Conservation (phyloP, 2,888 invertebrate genomes). For the Perizoma affinitatum region DNA sequence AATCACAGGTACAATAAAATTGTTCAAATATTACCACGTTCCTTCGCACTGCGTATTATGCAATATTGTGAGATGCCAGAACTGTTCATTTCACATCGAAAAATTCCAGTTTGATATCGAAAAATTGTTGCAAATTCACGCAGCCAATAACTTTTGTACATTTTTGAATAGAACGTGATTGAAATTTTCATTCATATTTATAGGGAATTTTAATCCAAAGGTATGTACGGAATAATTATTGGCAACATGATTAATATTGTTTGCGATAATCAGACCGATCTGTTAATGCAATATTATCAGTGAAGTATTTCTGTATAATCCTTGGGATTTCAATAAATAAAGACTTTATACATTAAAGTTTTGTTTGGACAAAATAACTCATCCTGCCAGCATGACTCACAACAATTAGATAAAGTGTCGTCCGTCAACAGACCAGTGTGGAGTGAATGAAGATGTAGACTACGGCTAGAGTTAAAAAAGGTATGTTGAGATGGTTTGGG, state of each 20-base stretch:
- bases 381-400: too few species aligned
- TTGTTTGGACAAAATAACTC: too few species aligned
- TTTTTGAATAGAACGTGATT: slow-evolving; percentile 25
- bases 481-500: too few species aligned
- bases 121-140: slow-evolving; percentile 40
- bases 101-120: slow-evolving; percentile 43
- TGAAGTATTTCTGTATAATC: too few species aligned
- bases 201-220: slow-evolving; percentile 14
- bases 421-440: too few species aligned
- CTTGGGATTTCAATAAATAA: too few species aligned
- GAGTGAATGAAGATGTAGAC: too few species aligned
- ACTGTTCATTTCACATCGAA: slow-evolving; percentile 44
- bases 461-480: too few species aligned
- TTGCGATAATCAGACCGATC: too few species aligned
- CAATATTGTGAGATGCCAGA: slow-evolving; percentile 40
- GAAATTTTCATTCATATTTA: slow-evolving; percentile 23
- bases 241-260: neutral
- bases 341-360: too few species aligned
- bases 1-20: slow-evolving; percentile 19
- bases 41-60: slow-evolving; percentile 26
- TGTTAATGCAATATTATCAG: neutral
- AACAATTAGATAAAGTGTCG: too few species aligned
- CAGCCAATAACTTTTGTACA: slow-evolving; percentile 33
- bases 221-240: neutral
- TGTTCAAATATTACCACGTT: slow-evolving; percentile 23